Evolutionary conservation across 2,113 vertebrate genomes (phyloP).

Genomic region (Danio rerio): DNA sequence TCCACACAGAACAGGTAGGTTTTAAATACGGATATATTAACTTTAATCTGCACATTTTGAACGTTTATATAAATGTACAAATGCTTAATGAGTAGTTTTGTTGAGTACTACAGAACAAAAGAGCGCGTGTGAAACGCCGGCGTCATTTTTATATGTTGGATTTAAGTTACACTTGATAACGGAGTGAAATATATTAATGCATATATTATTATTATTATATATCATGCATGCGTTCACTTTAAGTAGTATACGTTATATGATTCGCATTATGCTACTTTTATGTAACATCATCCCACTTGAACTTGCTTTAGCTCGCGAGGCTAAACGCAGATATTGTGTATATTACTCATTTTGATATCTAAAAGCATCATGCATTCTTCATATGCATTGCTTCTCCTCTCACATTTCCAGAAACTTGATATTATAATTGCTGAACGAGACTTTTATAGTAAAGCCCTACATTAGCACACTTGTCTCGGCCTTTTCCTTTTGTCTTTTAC

Average conservation of each 20-base stretch:
- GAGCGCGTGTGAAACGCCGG: constrained; percentile 3
- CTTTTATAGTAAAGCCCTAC: no score
- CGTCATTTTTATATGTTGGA: background rate
- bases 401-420: background rate
- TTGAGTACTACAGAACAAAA: background rate
- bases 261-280: background rate
- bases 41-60: accelerated
- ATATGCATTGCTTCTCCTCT: background rate
- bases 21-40: background rate
- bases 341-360: background rate
- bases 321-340: background rate
- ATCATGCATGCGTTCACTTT: no score
- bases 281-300: background rate
- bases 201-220: background rate
- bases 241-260: background rate
- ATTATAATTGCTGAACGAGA: background rate
- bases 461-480: background rate
- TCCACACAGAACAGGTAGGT: background rate
- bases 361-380: background rate
- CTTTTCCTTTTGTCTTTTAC: background rate
- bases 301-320: background rate
- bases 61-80: background rate
- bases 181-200: background rate
- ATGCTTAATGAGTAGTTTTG: background rate
- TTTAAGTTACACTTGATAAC: background rate